These are phyloP conservation scores for Gymnoscopelus braueri DNA, from an alignment of 2,797 vertebrate species.

Conservation along the genomic window DNA sequence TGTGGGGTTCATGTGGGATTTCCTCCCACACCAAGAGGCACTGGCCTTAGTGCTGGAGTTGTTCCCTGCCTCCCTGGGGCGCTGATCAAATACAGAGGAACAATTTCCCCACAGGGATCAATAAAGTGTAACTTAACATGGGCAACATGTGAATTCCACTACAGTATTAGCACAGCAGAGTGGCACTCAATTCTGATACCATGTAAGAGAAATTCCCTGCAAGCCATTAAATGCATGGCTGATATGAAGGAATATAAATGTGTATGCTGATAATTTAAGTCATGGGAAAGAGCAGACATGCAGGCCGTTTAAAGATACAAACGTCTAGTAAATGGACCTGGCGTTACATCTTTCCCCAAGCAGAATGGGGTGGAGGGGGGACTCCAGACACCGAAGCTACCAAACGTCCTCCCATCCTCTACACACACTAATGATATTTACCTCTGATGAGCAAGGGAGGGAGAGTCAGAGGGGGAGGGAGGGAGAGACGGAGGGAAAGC, in stretches of 20 bases:
- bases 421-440: not conserved
- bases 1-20: too few relatives aligned
- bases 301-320: conserved; percentile 19
- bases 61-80: too few relatives aligned
- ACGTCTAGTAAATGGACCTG: not conserved
- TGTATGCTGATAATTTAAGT: conserved; percentile 26
- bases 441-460: too few relatives aligned
- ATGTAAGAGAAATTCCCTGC: conserved; percentile 2
- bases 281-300: conserved; percentile 24
- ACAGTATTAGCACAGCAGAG: not conserved
- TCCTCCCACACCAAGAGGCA: too few relatives aligned
- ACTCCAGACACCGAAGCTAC: conserved; percentile 71
- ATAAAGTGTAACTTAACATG: too few relatives aligned
- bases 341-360: conserved; percentile 25
- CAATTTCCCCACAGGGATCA: too few relatives aligned
- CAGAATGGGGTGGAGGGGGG: conserved; percentile 31
- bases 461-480: too few relatives aligned
- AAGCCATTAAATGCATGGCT: not conserved
- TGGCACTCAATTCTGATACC: not conserved
- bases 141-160: conserved; percentile 6
- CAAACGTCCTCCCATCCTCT: conserved; percentile 4
- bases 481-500: too few relatives aligned
- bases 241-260: conserved; percentile 33
- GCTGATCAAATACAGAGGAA: too few relatives aligned
- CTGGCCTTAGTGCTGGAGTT: too few relatives aligned